phyloP scores from a whole-genome alignment of 1,140 invertebrate species.

The Lamellibrachia luymesi region DNA sequence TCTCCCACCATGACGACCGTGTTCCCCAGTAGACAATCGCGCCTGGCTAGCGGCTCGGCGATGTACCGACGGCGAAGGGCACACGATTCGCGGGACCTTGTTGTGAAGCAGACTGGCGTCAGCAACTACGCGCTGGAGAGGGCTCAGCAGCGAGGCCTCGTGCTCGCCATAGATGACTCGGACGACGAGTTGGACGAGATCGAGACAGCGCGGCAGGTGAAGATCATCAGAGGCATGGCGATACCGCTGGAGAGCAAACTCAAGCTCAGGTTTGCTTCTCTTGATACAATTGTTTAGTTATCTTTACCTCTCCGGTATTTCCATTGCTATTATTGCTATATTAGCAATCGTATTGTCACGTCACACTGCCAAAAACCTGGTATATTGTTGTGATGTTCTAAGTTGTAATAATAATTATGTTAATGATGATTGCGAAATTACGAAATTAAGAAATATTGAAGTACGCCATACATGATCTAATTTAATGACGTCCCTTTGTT shows the following conservation, averaged over 20 bases:
- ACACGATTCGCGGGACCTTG: neutral
- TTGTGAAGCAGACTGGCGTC: neutral
- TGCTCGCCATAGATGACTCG: neutral
- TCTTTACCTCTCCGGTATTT: neutral
- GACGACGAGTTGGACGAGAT: neutral
- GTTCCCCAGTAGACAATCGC: neutral
- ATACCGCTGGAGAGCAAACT: neutral
- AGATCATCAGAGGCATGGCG: conserved; percentile 1
- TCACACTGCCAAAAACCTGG: too few species aligned
- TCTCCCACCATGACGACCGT: neutral
- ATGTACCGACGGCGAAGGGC: neutral
- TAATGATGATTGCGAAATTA: neutral
- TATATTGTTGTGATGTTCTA: too few species aligned
- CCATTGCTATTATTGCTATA: too few species aligned
- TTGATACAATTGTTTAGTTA: neutral
- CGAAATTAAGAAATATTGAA: neutral
- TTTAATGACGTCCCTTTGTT: neutral
- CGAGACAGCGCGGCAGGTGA: neutral
- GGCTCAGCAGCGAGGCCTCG: neutral
- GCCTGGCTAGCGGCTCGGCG: neutral
- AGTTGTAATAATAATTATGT: too few species aligned
- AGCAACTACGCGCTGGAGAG: neutral
- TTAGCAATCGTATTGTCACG: too few species aligned
- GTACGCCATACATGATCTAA: neutral
- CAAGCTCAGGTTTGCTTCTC: neutral